Evolutionary conservation across 2,888 invertebrate genomes (phyloP).

Genomic region (Cantharis nigra): DNA sequence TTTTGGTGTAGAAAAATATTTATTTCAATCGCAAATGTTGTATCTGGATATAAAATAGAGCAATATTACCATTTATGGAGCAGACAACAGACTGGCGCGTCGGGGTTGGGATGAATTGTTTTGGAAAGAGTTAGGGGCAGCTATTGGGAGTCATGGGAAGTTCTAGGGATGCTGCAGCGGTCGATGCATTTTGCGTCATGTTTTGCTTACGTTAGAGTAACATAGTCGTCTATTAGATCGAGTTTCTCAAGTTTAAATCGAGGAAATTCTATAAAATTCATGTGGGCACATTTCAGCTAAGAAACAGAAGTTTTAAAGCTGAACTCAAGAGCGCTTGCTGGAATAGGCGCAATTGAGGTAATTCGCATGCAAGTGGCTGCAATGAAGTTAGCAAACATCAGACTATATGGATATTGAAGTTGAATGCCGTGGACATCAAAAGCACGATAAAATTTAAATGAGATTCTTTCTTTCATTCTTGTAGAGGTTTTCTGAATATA

Average conservation of each 20-base stretch:
- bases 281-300: slow-evolving; percentile 8
- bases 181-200: slow-evolving; percentile 40
- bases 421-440: slow-evolving; percentile 36
- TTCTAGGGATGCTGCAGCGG: slow-evolving; percentile 36
- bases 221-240: neutral
- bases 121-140: slow-evolving; percentile 22
- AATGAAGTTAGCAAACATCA: slow-evolving; percentile 36
- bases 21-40: slow-evolving; percentile 44
- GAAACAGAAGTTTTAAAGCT: slow-evolving; percentile 22
- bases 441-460: slow-evolving; percentile 37
- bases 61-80: slow-evolving; percentile 49
- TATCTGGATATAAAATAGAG: slow-evolving; percentile 48
- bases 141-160: slow-evolving; percentile 15
- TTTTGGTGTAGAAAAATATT: slow-evolving; percentile 28
- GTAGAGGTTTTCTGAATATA: slow-evolving; percentile 35
- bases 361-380: slow-evolving; percentile 38
- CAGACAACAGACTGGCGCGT: slow-evolving; percentile 50
- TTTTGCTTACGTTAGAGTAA: slow-evolving; percentile 28
- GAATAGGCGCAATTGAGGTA: slow-evolving; percentile 29
- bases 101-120: slow-evolving; percentile 42
- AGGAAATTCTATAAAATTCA: slow-evolving; percentile 17
- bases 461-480: slow-evolving; percentile 35
- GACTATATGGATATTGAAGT: slow-evolving; percentile 35
- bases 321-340: slow-evolving; percentile 2
- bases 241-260: neutral